Evolutionary conservation across 2,113 vertebrate genomes (phyloP).

Genomic region (Nansenia antarctica): DNA sequence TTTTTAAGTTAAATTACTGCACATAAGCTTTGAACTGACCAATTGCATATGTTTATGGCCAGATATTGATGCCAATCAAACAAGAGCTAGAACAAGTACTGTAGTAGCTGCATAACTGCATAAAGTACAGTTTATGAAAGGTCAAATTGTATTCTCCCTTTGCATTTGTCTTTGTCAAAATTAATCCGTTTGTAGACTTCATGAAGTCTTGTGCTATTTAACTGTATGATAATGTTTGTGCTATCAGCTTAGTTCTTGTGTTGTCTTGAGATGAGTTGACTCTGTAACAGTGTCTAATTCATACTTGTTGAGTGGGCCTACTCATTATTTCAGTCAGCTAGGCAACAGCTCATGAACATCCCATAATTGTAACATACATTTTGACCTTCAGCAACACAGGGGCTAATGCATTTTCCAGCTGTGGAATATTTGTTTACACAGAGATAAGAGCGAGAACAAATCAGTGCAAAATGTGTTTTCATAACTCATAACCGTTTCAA

Average conservation of each 20-base stretch:
- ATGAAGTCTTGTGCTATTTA: not conserved
- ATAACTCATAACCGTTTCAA: slow-evolving; percentile 64
- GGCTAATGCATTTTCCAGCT: slow-evolving; percentile 52
- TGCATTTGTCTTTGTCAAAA: too few species aligned
- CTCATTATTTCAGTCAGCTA: slow-evolving; percentile 37
- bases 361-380: slow-evolving; percentile 47
- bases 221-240: slow-evolving; percentile 10
- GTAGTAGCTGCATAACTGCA: too few species aligned
- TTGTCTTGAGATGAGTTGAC: not conserved
- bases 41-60: too few species aligned
- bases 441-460: slow-evolving; percentile 56
- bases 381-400: slow-evolving; percentile 55
- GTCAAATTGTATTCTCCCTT: too few species aligned
- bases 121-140: too few species aligned
- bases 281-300: not conserved
- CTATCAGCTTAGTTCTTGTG: not conserved
- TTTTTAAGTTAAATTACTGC: too few species aligned
- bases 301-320: slow-evolving; percentile 6
- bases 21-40: too few species aligned
- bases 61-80: too few species aligned
- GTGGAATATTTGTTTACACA: slow-evolving; percentile 59
- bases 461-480: slow-evolving; percentile 63
- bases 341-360: slow-evolving; percentile 26
- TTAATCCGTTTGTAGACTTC: too few species aligned
- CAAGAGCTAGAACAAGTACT: too few species aligned